These are phyloP conservation scores for Siderastrea siderea DNA, from an alignment of 92 coral and sea anemone species.

Conservation along the genomic window DNA sequence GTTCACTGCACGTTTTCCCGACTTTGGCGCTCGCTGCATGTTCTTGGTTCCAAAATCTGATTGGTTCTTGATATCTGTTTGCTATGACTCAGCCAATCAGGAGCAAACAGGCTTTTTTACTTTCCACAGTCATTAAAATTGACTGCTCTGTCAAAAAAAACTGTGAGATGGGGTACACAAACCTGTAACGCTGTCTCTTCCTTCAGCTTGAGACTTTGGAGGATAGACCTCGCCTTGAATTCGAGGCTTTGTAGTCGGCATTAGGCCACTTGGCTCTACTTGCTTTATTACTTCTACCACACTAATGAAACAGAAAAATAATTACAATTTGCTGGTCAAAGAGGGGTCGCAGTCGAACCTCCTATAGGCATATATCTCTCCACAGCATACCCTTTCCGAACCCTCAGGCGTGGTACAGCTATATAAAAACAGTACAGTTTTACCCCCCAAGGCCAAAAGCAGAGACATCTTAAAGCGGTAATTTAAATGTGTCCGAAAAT, in stretches of 20 bases:
- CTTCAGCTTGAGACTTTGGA: conserved; percentile 24
- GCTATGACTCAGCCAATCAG: too few relatives aligned
- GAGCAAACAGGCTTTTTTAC: too few relatives aligned
- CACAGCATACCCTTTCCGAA: not conserved
- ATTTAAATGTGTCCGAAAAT: too few relatives aligned
- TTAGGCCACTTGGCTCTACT: conserved; percentile 57
- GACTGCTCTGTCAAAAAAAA: not conserved
- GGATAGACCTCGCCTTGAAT: conserved; percentile 34
- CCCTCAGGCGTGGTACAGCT: not conserved
- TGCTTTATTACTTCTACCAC: conserved; percentile 94
- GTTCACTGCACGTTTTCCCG: too few relatives aligned
- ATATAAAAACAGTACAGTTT: not conserved
- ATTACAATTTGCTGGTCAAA: too few relatives aligned
- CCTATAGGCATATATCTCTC: not conserved
- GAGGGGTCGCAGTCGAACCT: not conserved
- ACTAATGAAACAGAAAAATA: conserved; percentile 29
- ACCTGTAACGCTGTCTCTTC: conserved; percentile 37
- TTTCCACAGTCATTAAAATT: not conserved
- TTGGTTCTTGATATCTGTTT: too few relatives aligned
- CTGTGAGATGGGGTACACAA: not conserved
- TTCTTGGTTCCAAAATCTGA: too few relatives aligned
- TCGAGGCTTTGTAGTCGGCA: conserved; percentile 38
- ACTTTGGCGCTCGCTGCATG: too few relatives aligned
- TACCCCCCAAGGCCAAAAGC: not conserved
- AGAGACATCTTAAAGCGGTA: too few relatives aligned